Percentiles rank a stretch among this genome's conserved stretches.
Conservation (phyloP, 2,888 invertebrate species). For the Xanthostigma xanthostigma region DNA sequence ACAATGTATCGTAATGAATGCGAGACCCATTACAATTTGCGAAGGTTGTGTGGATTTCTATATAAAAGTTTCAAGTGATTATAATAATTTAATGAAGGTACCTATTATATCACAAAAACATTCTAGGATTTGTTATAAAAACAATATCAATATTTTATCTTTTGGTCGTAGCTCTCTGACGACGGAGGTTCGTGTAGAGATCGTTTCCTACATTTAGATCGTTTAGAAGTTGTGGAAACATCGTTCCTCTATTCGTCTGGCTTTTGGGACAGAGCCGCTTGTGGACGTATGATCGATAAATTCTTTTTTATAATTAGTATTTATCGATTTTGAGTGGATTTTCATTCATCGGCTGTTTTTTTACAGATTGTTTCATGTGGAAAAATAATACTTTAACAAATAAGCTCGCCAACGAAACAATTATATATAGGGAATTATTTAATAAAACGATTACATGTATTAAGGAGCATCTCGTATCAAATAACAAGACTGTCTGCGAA, state of each 20-base stretch:
- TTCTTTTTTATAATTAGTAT: background rate
- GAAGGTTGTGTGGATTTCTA: conserved; percentile 40
- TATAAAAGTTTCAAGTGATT: conserved; percentile 30
- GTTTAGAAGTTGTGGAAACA: conserved; percentile 42
- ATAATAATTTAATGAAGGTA: conserved; percentile 34
- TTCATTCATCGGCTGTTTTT: conserved; percentile 4
- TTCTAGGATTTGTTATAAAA: too few relatives aligned
- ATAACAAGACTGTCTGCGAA: conserved; percentile 30
- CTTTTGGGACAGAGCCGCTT: conserved; percentile 46
- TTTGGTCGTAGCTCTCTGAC: conserved; percentile 20
- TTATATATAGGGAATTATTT: conserved; percentile 31
- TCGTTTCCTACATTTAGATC: conserved; percentile 41
- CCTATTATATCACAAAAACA: conserved; percentile 10
- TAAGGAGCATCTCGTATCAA: conserved; percentile 20
- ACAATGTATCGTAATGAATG: conserved; percentile 40
- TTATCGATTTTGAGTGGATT: conserved; percentile 10
- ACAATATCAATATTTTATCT: background rate
- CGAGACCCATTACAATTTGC: conserved; percentile 46
- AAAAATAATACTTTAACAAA: conserved; percentile 26
- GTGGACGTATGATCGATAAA: conserved; percentile 34
- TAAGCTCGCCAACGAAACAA: conserved; percentile 32
- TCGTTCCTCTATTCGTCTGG: conserved; percentile 36
- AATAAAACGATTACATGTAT: conserved; percentile 33
- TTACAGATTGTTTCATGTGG: conserved; percentile 42
- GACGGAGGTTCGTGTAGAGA: conserved; percentile 41